Base-by-base conservation (phyloP, 1,140 invertebrate genomes). In the Augochlora pura region DNA sequence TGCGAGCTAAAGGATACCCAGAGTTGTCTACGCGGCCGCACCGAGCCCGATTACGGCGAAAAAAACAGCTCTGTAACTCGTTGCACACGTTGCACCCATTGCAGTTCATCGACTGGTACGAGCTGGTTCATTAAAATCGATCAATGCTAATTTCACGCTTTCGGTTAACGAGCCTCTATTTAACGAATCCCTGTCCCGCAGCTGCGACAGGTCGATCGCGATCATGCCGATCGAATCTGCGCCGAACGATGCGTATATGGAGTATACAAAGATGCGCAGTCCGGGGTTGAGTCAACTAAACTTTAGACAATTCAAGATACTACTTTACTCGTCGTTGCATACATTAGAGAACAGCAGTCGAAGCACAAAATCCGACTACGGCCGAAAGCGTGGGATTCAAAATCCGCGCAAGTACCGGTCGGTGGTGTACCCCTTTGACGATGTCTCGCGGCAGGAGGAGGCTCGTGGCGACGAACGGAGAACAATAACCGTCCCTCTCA, bases 71-170 rank as follows among this genome's bases (percentile, higher is more conserved):
- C 23, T 54, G 49, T 38, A 42, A 25, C 9, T n/a, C 64, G 25
- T 32, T 21, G 60, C 25, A 38, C 23, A 14, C 59, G 10, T 12
- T 14, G 0, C 49, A 0, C 10, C 23, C 59, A 4, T 18, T 9
- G 21, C n/a, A 0, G 7, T n/a, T 8, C 7, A n/a, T 21, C 18
- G 8, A 21, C 54, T 8, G 23, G 14, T 38, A 9, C 57, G 18
- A 23, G 25, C n/a, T 10, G 57, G 59, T 60, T 77, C 69, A 18
- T 72, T 78, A 72, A 78, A 78, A 78, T 78, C 64, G 46, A 72
- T 64, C 60, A 32, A 42, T 42, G 76, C 39, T 39, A 54, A 78
- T 72, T 42, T 64, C n/a, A 64, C 27, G 60, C n/a, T 57, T 9
- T 57, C 16, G 25, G 16, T 72, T 54, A 42, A 72, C 68, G 68